Evolutionary conservation across 1,140 invertebrate species (phyloP).

Genomic region (Atta cephalotes): DNA sequence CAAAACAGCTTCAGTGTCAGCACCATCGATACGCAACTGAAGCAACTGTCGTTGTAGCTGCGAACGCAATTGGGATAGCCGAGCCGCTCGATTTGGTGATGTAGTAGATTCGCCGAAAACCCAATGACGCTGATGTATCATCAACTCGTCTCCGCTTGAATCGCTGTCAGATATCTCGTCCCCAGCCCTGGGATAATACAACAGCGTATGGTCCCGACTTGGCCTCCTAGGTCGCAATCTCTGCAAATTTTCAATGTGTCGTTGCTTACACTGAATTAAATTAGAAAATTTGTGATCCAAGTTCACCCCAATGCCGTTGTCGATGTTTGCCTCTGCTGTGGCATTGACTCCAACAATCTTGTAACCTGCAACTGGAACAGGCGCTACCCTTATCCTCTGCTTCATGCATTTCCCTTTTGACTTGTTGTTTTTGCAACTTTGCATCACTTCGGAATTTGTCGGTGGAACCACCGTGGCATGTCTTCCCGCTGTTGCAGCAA

Average conservation of each 20-base stretch:
- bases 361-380: slow-evolving; percentile 46
- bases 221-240: slow-evolving; percentile 75
- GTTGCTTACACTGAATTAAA: slow-evolving; percentile 71
- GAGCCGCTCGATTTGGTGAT: slow-evolving; percentile 82
- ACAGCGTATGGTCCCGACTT: slow-evolving; percentile 83
- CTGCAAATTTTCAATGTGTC: slow-evolving; percentile 72
- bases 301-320: slow-evolving; percentile 50
- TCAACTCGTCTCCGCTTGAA: slow-evolving; percentile 83
- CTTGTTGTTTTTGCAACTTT: slow-evolving; percentile 78
- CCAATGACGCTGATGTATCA: slow-evolving; percentile 84
- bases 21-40: slow-evolving; percentile 82
- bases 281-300: slow-evolving; percentile 73
- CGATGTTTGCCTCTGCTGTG: slow-evolving; percentile 36
- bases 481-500: slow-evolving; percentile 76
- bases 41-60: slow-evolving; percentile 87
- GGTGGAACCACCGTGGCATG: slow-evolving; percentile 75
- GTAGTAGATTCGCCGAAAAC: slow-evolving; percentile 79
- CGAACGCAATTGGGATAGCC: slow-evolving; percentile 86
- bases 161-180: slow-evolving; percentile 85
- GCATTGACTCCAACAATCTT: slow-evolving; percentile 63
- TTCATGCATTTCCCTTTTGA: slow-evolving; percentile 82
- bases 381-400: slow-evolving; percentile 76
- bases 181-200: slow-evolving; percentile 84
- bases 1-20: slow-evolving; percentile 78
- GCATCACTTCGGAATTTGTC: slow-evolving; percentile 77